Evolutionary conservation across 1,140 invertebrate genomes (phyloP).

Genomic region (Zaprionus davidi): DNA sequence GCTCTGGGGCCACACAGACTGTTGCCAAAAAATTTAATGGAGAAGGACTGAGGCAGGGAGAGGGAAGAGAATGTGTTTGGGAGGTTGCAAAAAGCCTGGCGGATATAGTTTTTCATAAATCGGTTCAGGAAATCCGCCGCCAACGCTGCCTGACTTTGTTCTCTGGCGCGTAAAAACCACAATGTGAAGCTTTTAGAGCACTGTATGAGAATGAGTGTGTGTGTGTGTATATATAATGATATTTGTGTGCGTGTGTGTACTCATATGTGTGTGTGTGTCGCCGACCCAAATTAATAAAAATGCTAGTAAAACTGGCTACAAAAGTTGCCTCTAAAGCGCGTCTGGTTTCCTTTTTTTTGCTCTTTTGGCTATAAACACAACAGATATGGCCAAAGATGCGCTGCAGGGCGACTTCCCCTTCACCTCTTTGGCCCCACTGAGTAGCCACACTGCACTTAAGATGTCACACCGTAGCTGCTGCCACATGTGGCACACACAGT

Average conservation of each 20-base stretch:
- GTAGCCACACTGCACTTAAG: constrained; percentile 69
- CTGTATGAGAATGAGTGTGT: neutral
- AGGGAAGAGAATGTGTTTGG: neutral
- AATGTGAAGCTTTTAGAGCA: constrained; percentile 40
- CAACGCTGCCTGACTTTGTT: constrained; percentile 11
- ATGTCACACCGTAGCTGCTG: constrained; percentile 66
- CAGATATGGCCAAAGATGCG: constrained; percentile 24
- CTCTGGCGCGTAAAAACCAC: constrained; percentile 41
- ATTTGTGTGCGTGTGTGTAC: neutral
- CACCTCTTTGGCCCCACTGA: neutral
- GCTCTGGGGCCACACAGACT: neutral
- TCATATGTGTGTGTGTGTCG: constrained; percentile 1
- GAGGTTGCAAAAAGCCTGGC: constrained; percentile 23
- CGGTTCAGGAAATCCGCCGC: constrained; percentile 24
- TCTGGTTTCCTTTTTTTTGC: neutral
- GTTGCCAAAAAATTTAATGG: neutral
- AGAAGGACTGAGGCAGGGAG: neutral
- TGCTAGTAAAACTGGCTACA: constrained; percentile 29
- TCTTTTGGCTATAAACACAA: constrained; percentile 22
- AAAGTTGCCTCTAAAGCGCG: constrained; percentile 15
- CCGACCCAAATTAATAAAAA: constrained; percentile 56
- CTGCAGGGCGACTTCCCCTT: neutral
- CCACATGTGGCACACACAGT: constrained; percentile 21
- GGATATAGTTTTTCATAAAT: constrained; percentile 46
- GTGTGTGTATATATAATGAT: neutral